A percentile compares a stretch with the other conserved stretches of the same genome.
These are phyloP conservation scores for Trachelipus rathkii DNA, from an alignment of 1,140 invertebrate species.

Conservation along the genomic window DNA sequence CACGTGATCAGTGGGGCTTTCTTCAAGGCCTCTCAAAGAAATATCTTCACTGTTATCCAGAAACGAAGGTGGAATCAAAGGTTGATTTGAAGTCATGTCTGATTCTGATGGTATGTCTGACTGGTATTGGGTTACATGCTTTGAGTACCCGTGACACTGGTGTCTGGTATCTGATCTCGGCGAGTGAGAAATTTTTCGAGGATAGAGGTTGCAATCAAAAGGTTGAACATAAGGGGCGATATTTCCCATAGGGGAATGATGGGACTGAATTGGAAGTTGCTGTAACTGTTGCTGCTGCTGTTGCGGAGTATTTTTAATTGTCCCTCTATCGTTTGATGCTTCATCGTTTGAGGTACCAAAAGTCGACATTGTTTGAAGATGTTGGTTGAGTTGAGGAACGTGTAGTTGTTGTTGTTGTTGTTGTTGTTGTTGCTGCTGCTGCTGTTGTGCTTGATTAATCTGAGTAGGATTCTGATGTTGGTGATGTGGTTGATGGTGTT, in stretches of 20 bases:
- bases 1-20: conserved; percentile 39
- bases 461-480: background rate
- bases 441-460: background rate
- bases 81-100: conserved; percentile 32
- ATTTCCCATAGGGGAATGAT: conserved; percentile 36
- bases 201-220: conserved; percentile 36
- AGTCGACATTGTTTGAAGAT: background rate
- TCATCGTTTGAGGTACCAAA: background rate
- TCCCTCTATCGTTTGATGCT: background rate
- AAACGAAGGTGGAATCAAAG: conserved; percentile 32
- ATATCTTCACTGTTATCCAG: conserved; percentile 33
- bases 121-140: conserved; percentile 34
- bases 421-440: conserved; percentile 23
- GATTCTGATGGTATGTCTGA: conserved; percentile 33
- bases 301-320: background rate
- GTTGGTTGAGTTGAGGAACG: background rate
- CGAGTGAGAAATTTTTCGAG: conserved; percentile 30
- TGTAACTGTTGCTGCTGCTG: conserved; percentile 1
- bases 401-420: conserved; percentile 12
- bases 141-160: conserved; percentile 38
- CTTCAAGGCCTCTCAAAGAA: conserved; percentile 30
- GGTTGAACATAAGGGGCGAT: conserved; percentile 37
- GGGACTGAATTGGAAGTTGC: conserved; percentile 20
- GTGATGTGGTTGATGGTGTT: background rate
- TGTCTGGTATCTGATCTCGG: conserved; percentile 37